Conservation (phyloP, 2,113 vertebrate species). For the Suricata suricatta region DNA sequence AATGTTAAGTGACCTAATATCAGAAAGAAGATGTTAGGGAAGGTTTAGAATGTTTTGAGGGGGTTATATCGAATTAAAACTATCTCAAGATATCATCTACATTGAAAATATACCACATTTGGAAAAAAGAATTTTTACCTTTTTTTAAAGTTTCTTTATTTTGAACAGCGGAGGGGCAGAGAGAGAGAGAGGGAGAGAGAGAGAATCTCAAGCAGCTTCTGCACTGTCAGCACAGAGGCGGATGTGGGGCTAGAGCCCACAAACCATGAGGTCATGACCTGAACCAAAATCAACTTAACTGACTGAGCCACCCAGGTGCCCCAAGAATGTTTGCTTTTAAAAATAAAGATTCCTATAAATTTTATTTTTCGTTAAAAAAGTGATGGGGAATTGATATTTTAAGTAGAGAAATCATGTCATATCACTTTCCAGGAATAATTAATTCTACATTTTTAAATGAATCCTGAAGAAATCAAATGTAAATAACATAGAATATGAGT, state of each 20-base stretch:
- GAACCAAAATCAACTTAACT: too few relatives aligned
- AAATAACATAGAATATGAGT: neutral
- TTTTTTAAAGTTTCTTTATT: neutral
- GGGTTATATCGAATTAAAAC: neutral
- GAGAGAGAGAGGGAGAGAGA: too few relatives aligned
- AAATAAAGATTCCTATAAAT: neutral
- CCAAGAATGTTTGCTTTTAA: too few relatives aligned
- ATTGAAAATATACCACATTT: neutral
- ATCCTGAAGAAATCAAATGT: neutral
- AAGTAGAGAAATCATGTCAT: neutral
- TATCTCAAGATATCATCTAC: neutral
- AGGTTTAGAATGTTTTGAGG: constrained; percentile 1
- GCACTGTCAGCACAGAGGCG: too few relatives aligned
- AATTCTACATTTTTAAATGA: neutral
- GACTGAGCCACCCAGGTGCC: too few relatives aligned
- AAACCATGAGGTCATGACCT: too few relatives aligned
- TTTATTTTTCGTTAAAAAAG: constrained; percentile 35
- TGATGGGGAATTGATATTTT: neutral
- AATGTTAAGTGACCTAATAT: neutral
- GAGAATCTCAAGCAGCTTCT: too few relatives aligned
- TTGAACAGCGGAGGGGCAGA: too few relatives aligned
- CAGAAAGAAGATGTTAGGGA: neutral
- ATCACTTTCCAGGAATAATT: neutral
- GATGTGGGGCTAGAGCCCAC: too few relatives aligned
- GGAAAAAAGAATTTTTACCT: neutral